Evolutionary conservation across 2,888 invertebrate species (phyloP).

Genomic region (Siphlonurus alternatus): DNA sequence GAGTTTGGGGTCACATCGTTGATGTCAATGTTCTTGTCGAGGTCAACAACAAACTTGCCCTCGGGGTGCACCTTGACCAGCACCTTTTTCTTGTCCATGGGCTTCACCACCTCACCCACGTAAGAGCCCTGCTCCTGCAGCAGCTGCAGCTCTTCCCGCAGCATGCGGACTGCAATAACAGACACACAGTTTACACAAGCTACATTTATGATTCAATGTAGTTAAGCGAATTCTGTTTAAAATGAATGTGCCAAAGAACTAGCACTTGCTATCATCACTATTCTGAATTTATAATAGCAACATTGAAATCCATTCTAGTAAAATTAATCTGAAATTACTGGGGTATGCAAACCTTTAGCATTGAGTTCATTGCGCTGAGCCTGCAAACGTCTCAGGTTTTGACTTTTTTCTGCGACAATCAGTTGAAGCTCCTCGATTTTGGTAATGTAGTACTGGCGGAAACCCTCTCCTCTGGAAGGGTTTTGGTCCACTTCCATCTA

Average conservation of each 20-base stretch:
- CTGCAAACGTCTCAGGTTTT: slow-evolving; percentile 89
- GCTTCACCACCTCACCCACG: slow-evolving; percentile 98
- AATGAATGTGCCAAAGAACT: too few species aligned
- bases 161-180: slow-evolving; percentile 77
- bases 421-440: slow-evolving; percentile 96
- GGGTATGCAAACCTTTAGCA: slow-evolving; percentile 85
- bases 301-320: too few species aligned
- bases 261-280: too few species aligned
- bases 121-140: slow-evolving; percentile 95
- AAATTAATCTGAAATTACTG: too few species aligned
- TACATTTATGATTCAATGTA: too few species aligned
- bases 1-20: slow-evolving; percentile 96
- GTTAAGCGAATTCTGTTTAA: too few species aligned
- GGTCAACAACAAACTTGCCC: slow-evolving; percentile 98
- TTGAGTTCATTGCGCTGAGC: slow-evolving; percentile 98
- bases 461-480: slow-evolving; percentile 60
- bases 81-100: slow-evolving; percentile 99
- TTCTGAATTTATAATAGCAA: too few species aligned
- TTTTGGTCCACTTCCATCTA: slow-evolving; percentile 57
- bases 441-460: slow-evolving; percentile 90
- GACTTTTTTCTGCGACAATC: slow-evolving; percentile 92
- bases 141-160: slow-evolving; percentile 91
- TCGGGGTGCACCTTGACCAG: slow-evolving; percentile 98
- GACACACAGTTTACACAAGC: too few species aligned
- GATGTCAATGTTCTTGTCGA: slow-evolving; percentile 98